Percentiles rank a stretch among this genome's conserved stretches.
phyloP scores from a whole-genome alignment of 2,797 vertebrate genomes.

The Falco novaeseelandiae region DNA sequence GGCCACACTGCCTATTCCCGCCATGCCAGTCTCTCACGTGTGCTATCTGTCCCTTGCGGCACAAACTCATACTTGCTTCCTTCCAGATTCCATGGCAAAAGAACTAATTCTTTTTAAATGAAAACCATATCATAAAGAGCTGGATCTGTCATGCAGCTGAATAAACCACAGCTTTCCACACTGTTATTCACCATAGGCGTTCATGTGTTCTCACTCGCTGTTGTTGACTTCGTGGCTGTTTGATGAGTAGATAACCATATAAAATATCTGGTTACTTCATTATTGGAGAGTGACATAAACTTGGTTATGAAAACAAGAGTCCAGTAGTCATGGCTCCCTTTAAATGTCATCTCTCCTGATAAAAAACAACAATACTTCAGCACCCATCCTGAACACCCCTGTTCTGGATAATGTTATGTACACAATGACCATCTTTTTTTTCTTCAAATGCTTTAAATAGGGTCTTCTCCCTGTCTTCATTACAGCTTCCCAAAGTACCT shows the following conservation, averaged over 20 bases:
- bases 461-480: not conserved
- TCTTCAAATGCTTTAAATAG: not conserved
- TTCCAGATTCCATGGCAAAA: constrained; percentile 49
- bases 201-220: constrained; percentile 27
- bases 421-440: not conserved
- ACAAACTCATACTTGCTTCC: not conserved
- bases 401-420: not conserved
- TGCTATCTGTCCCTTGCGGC: not conserved
- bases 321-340: constrained; percentile 30
- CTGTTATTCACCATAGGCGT: not conserved
- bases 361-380: not conserved
- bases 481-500: not conserved
- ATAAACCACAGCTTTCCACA: constrained; percentile 27
- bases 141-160: constrained; percentile 47
- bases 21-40: not conserved
- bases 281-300: constrained; percentile 4
- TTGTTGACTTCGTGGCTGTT: constrained; percentile 34
- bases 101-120: constrained; percentile 63
- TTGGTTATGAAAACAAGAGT: constrained; percentile 38
- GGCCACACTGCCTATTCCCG: not conserved
- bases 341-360: not conserved
- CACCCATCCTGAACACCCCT: not conserved
- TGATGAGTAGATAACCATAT: constrained; percentile 34
- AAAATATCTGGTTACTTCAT: constrained; percentile 46
- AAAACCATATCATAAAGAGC: constrained; percentile 64